Base-by-base conservation (phyloP, 2,888 invertebrate genomes). In the Noctua comes region DNA sequence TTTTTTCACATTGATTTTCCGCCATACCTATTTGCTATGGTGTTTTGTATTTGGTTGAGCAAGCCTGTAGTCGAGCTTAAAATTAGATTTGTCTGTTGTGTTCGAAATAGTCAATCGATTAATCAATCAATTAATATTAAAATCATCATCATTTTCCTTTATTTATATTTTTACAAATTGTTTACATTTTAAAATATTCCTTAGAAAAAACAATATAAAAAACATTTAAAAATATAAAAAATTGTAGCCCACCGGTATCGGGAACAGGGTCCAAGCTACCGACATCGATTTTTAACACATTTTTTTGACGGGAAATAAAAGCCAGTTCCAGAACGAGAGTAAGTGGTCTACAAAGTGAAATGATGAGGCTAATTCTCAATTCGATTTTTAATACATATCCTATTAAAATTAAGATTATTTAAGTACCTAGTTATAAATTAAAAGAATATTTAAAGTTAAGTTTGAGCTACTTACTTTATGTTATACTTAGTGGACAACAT, bases 401-500 rank as follows among this genome's bases (percentile, higher is more conserved):
- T 84, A 80, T 46, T 79, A 64, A 13, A 84, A 68, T 54, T 78
- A 48, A 31, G 6, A 43, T 24, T 57, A 64, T 31, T n/a, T 54
- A n/a, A 77, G 16, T 36, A n/a, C 13, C 7, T 65, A 76, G 51
- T 51, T 31, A 54, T 64, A 54, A 11, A 21, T 43, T 54, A 48
- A 43, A 5, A 43, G 27, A 70, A 24, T 24, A 24, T 54, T 40
- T 65, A 40, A 36, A 51, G 4, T 48, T 54, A 79, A 18, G 40
- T 66, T 40, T 27, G 57, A 57, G 77, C 57, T 78, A 83, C 40
- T 51, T 77, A 83, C 31, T n/a, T 75, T 83, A 31, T 51, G 43
- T 51, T 59, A 13, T 75, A 59, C 13, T 51, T 24, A 62, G 1
- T 13, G 4, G 24, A 10, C 51, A 24, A 59, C 18, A 54, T 54